A percentile compares a stretch with the other conserved stretches of the same genome.
These are phyloP conservation scores for Amazona guildingii DNA, from an alignment of 2,113 vertebrate species.

Conservation along the genomic window DNA sequence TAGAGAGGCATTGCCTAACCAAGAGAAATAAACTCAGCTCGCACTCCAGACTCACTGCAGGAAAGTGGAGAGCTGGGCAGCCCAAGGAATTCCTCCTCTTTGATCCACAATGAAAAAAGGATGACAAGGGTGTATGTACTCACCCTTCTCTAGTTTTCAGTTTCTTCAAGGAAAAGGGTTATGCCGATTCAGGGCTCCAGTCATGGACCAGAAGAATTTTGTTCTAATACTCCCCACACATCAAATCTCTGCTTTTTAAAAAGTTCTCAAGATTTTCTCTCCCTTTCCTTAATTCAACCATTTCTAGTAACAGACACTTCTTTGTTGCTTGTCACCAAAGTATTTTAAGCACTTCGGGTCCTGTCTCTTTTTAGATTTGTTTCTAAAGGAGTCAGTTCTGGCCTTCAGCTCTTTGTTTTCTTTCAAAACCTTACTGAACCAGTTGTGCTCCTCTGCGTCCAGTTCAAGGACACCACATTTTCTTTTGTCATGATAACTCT, in stretches of 20 bases:
- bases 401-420: slow-evolving; percentile 57
- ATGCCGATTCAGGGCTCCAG: not conserved
- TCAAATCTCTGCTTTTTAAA: not conserved
- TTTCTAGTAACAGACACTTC: not conserved
- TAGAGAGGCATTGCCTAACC: not conserved
- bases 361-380: not conserved
- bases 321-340: slow-evolving; percentile 30
- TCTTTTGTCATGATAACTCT: slow-evolving; percentile 24
- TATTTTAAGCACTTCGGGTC: slow-evolving; percentile 35
- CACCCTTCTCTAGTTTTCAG: slow-evolving; percentile 10
- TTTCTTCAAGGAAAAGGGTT: slow-evolving; percentile 36
- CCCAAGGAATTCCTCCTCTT: slow-evolving; percentile 19
- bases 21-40: not conserved
- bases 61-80: slow-evolving; percentile 14
- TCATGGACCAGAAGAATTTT: not conserved
- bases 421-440: slow-evolving; percentile 29
- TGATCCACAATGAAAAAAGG: slow-evolving; percentile 41
- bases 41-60: not conserved
- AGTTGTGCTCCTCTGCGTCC: not conserved
- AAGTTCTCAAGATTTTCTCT: slow-evolving; percentile 11
- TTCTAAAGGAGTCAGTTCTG: slow-evolving; percentile 47
- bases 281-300: not conserved
- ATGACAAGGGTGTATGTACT: not conserved
- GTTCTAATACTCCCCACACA: not conserved
- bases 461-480: slow-evolving; percentile 28